Conservation (phyloP, 2,888 invertebrate genomes). For the Augochlorella aurata region DNA sequence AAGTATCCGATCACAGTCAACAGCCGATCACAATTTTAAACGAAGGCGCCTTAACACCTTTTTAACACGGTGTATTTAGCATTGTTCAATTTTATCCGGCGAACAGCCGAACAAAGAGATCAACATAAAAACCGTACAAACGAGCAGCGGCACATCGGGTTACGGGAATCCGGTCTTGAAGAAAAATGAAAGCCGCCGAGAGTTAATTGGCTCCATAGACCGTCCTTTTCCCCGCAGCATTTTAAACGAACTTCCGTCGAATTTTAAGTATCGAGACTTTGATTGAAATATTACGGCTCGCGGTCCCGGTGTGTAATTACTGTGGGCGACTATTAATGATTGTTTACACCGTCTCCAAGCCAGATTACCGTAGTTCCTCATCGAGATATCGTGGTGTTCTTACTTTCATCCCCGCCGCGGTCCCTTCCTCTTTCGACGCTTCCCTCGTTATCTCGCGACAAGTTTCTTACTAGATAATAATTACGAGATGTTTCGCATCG, state of each 20-base stretch:
- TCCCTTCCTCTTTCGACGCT: slow-evolving; percentile 37
- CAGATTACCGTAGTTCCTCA: slow-evolving; percentile 58
- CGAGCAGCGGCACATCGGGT: background rate
- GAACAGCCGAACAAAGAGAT: background rate
- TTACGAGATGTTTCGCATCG: slow-evolving; percentile 77
- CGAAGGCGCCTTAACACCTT: too few species aligned
- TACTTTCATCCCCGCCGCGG: slow-evolving; percentile 40
- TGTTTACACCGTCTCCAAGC: slow-evolving; percentile 58
- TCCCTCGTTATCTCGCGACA: slow-evolving; percentile 74
- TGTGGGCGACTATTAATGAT: slow-evolving; percentile 67
- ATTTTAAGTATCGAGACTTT: slow-evolving; percentile 47
- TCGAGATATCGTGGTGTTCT: slow-evolving; percentile 40
- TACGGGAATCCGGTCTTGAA: background rate
- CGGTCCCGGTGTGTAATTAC: slow-evolving; percentile 63
- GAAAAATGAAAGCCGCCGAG: background rate
- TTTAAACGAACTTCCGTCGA: slow-evolving; percentile 3
- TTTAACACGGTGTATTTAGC: background rate
- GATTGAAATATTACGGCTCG: slow-evolving; percentile 64
- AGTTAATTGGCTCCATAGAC: slow-evolving; percentile 36
- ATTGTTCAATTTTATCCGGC: background rate
- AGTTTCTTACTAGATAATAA: slow-evolving; percentile 80
- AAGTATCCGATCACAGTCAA: too few species aligned
- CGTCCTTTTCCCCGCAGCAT: slow-evolving; percentile 27
- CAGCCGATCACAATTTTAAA: too few species aligned
- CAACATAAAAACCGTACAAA: background rate